A percentile compares a stretch with the other conserved stretches of the same genome.
Evolutionary conservation across 2,888 invertebrate genomes (phyloP).

Genomic region (Laothoe populi): DNA sequence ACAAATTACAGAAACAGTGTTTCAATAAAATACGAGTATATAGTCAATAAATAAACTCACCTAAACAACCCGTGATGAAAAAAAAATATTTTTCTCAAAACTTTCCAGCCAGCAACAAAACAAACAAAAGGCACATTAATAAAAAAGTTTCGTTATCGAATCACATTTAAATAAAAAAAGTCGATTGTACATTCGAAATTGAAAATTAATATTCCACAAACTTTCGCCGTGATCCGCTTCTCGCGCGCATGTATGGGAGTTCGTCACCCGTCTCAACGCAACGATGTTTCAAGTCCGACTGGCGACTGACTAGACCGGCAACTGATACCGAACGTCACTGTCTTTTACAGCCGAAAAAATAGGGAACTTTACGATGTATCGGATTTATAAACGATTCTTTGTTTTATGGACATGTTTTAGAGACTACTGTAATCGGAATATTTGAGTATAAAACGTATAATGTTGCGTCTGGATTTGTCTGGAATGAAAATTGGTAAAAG

Average conservation of each 20-base stretch:
- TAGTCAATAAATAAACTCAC: constrained; percentile 23
- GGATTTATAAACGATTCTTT: constrained; percentile 19
- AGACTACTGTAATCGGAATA: background rate
- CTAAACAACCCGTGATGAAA: constrained; percentile 25
- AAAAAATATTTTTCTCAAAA: constrained; percentile 35
- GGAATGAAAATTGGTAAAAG: constrained; percentile 17
- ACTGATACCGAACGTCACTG: constrained; percentile 32
- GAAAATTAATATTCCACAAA: constrained; percentile 36
- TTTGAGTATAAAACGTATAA: constrained; percentile 3
- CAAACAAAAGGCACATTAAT: constrained; percentile 30
- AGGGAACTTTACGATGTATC: constrained; percentile 27
- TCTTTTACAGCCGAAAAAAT: constrained; percentile 25
- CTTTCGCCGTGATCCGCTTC: constrained; percentile 40
- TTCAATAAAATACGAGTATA: no score
- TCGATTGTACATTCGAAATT: constrained; percentile 19
- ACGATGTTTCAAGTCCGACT: constrained; percentile 48
- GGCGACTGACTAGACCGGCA: constrained; percentile 34
- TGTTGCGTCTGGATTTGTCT: constrained; percentile 1
- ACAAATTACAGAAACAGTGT: no score
- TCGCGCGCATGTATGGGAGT: constrained; percentile 32
- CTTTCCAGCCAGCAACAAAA: constrained; percentile 34
- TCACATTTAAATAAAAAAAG: constrained; percentile 31
- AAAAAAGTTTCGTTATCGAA: constrained; percentile 30
- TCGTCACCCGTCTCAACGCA: constrained; percentile 45
- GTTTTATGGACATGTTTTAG: constrained; percentile 14